Conservation (phyloP, 2,113 vertebrate genomes). For the Vulpes ferrilata region DNA sequence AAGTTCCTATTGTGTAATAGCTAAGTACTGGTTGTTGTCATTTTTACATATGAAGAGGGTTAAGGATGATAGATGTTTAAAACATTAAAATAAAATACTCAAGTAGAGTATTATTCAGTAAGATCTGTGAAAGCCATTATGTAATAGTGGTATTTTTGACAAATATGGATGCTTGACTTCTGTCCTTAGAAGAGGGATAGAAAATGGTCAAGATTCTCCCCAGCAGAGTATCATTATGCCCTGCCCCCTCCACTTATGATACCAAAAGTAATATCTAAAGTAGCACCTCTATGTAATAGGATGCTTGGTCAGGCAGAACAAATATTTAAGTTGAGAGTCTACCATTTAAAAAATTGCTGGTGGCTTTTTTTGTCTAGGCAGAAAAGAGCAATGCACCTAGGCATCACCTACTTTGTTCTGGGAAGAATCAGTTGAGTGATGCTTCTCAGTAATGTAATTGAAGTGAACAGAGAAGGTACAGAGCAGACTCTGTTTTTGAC, state of each 20-base stretch:
- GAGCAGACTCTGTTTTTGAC: neutral
- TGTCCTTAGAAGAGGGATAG: neutral
- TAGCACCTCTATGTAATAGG: neutral
- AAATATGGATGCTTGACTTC: neutral
- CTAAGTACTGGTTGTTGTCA: neutral
- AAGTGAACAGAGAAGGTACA: neutral
- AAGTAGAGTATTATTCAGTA: neutral
- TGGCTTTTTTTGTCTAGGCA: neutral
- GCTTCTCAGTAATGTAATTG: neutral
- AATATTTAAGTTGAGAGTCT: conserved; percentile 25
- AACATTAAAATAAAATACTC: neutral
- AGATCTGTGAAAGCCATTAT: neutral
- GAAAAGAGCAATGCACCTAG: neutral
- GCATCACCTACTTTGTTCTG: neutral
- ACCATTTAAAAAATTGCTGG: neutral
- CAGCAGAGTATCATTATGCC: neutral
- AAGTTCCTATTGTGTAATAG: neutral
- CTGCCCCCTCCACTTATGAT: neutral
- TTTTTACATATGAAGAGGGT: neutral
- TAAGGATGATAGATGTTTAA: conserved; percentile 12
- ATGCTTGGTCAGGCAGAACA: neutral
- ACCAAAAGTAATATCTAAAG: conserved; percentile 40
- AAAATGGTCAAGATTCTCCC: conserved; percentile 17
- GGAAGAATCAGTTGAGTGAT: neutral
- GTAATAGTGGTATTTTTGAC: neutral